These are phyloP conservation scores for Drosophila varians DNA, from an alignment of 1,140 invertebrate genomes.

Conservation along the genomic window DNA sequence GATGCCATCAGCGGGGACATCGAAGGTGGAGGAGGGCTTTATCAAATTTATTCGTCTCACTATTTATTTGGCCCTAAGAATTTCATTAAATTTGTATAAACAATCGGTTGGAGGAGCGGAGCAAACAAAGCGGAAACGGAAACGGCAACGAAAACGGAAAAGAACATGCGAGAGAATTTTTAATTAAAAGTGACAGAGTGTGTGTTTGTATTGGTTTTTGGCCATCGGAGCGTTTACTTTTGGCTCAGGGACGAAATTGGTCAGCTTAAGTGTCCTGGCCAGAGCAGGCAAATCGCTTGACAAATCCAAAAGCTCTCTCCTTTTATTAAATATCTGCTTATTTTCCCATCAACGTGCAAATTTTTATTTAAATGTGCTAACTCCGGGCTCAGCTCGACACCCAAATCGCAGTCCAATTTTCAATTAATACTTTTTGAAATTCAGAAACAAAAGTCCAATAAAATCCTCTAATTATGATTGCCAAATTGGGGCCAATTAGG, in stretches of 20 bases:
- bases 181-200: conserved; percentile 57
- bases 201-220: conserved; percentile 36
- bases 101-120: conserved; percentile 11
- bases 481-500: conserved; percentile 60
- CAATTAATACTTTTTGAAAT: conserved; percentile 38
- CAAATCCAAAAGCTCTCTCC: conserved; percentile 1
- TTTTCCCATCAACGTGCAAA: conserved; percentile 3
- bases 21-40: conserved; percentile 16
- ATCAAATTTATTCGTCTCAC: conserved; percentile 38
- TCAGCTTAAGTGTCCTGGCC: conserved; percentile 38
- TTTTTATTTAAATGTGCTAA: conserved; percentile 6
- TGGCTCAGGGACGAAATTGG: conserved; percentile 55
- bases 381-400: not conserved
- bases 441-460: conserved; percentile 18
- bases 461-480: conserved; percentile 43
- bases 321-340: conserved; percentile 16
- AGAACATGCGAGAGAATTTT: conserved; percentile 52
- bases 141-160: conserved; percentile 1
- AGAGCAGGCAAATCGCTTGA: conserved; percentile 31
- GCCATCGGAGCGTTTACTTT: conserved; percentile 44
- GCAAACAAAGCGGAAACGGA: conserved; percentile 28
- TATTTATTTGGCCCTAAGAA: conserved; percentile 50
- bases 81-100: conserved; percentile 58
- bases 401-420: conserved; percentile 21
- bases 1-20: conserved; percentile 4